Evolutionary conservation across 2,113 vertebrate genomes (phyloP).

Genomic region (Parus major): DNA sequence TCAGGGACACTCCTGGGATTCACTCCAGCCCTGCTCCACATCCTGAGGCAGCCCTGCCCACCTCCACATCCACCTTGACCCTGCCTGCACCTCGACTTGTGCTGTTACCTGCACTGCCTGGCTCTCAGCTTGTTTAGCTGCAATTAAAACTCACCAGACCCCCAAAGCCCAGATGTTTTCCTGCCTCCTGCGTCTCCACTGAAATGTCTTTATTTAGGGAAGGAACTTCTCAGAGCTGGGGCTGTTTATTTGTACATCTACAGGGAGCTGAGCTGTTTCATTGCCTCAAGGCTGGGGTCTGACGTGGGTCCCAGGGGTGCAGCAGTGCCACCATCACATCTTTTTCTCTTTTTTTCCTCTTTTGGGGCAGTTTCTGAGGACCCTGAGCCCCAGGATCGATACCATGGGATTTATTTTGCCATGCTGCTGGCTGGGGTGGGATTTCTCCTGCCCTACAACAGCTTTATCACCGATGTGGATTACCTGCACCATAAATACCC

Average conservation of each 20-base stretch:
- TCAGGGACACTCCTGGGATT: not conserved
- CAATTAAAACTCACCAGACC: not conserved
- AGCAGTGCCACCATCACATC: not conserved
- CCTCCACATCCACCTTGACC: not conserved
- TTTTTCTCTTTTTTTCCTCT: not conserved
- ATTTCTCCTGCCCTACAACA: conserved; percentile 97
- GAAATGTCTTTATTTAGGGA: not conserved
- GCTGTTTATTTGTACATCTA: not conserved
- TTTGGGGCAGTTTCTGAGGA: conserved; percentile 78
- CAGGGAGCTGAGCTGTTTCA: not conserved
- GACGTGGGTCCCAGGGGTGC: not conserved
- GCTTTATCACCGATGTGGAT: conserved; percentile 97
- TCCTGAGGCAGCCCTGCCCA: not conserved
- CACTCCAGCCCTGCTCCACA: not conserved
- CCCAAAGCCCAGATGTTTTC: not conserved
- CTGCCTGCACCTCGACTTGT: not conserved
- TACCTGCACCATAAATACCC: conserved; percentile 95
- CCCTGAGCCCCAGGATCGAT: conserved; percentile 87
- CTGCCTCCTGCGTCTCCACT: not conserved
- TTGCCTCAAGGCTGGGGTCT: accelerated
- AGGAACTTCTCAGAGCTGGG: not conserved
- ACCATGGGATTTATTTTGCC: conserved; percentile 96
- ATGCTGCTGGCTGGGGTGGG: conserved; percentile 97
- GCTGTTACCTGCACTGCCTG: not conserved
- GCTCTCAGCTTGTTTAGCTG: not conserved